Evolutionary conservation across 2,113 vertebrate species (phyloP).

Genomic region (Gopherus evgoodei): DNA sequence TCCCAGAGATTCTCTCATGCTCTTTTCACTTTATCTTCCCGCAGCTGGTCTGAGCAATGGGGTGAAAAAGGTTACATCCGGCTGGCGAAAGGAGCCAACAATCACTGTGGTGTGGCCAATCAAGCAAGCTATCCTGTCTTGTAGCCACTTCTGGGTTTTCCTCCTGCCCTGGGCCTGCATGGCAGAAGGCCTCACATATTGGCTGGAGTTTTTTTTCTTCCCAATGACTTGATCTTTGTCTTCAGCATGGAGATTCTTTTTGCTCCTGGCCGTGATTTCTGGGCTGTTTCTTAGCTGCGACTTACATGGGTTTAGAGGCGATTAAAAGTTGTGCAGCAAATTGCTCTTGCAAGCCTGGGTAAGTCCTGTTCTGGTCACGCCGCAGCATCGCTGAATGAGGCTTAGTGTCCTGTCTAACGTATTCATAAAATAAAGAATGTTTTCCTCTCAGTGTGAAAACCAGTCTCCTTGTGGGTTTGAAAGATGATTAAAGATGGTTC

Average conservation of each 20-base stretch:
- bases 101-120: constrained; percentile 55
- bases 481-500: not conserved
- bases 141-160: not conserved
- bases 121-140: constrained; percentile 25
- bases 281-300: not conserved
- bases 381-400: not conserved
- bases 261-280: not conserved
- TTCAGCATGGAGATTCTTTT: not conserved
- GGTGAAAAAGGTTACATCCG: constrained; percentile 49
- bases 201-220: not conserved
- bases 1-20: rapidly evolving
- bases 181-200: not conserved
- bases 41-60: constrained; percentile 56
- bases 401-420: not conserved
- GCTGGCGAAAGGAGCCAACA: not conserved
- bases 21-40: not conserved
- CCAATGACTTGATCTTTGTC: not conserved
- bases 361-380: not conserved
- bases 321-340: not conserved
- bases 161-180: not conserved
- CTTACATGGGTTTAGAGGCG: not conserved
- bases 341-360: not conserved
- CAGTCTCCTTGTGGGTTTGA: not conserved
- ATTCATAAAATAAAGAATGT: not conserved
- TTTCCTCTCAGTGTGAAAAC: not conserved